Base-by-base conservation (phyloP, 2,888 invertebrate species). In the Himalopsyche japonica region DNA sequence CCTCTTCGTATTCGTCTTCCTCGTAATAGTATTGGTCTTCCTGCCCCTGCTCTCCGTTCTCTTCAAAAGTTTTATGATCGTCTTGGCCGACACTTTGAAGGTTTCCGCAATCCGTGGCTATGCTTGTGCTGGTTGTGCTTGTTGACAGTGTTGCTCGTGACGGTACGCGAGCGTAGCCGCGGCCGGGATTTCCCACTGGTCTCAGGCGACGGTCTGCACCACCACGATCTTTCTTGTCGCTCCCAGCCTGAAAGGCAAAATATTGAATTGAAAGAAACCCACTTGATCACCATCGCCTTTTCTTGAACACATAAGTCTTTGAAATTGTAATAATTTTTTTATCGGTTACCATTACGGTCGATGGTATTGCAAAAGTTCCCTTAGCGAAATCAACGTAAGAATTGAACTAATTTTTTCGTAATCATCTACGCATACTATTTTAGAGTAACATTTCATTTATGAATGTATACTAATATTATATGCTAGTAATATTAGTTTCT, bases 91-190 rank as follows among this genome's bases (percentile, higher is more conserved):
- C 49, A 8, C 76, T 76, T 43, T 85, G 84, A 47, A 78, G 81
- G 76, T 76, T 82, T 64, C 92, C 92, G 87, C 91, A 92, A 37
- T 92, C 91, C 64, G 92, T 92, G 87, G 94, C 94, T 86, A 94
- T 89, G 86, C 94, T 94, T 32, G 94, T 93, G 89, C 93, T 92
- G 88, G 94, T 93, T 83, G 94, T 94, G 64, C 94, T 93, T 48
- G 93, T 90, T 1, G 94, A 94, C 18, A 94, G 90, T 43, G 93
- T 92, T 77, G 93, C 91, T 81, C 90, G 89, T 3, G 92, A 92
- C 34, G 92, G 92, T 49, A 92, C 92, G 79, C 92, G 88, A 12
- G 91, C 91, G 90, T 92, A 92, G 87, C 92, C 92, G 2, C 37
- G 92, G 92, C 34, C 91, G 90, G 30, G 90, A 88, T 85, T 90